Evolutionary conservation across 2,113 vertebrate species (phyloP).

Genomic region (Macrotus californicus): DNA sequence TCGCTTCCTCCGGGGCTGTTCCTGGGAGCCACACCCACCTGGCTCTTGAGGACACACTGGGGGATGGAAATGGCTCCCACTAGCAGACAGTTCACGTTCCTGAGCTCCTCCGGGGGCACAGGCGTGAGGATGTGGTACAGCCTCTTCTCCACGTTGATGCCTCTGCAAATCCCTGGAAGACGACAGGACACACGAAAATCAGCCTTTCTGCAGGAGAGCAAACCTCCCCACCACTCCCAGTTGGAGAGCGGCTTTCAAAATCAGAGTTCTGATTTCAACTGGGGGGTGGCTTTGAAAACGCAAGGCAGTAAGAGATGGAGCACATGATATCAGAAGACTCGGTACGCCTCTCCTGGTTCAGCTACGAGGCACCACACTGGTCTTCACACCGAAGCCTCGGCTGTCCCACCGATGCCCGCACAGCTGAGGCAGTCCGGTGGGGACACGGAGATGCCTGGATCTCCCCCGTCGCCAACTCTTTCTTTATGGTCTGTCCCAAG

Average conservation of each 20-base stretch:
- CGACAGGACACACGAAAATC: background rate
- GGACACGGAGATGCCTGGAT: fast-evolving
- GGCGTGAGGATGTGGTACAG: conserved; percentile 91
- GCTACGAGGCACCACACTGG: background rate
- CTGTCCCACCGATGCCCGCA: fast-evolving
- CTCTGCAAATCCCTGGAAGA: conserved; percentile 89
- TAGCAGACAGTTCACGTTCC: conserved; percentile 91
- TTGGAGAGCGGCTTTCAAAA: background rate
- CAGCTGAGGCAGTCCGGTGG: background rate
- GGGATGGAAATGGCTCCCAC: conserved; percentile 87
- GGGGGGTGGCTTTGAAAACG: background rate
- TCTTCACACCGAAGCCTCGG: background rate
- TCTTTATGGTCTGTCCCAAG: background rate
- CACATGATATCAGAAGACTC: background rate
- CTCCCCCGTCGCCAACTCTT: background rate
- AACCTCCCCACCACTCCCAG: background rate
- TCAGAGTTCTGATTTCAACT: background rate
- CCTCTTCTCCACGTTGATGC: conserved; percentile 87
- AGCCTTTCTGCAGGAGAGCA: background rate
- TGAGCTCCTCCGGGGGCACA: conserved; percentile 81
- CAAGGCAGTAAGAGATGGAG: background rate
- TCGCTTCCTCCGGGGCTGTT: fast-evolving
- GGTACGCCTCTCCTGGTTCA: no score
- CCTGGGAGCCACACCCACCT: conserved; percentile 78
- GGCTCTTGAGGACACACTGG: conserved; percentile 83